Evolutionary conservation across 2,113 vertebrate genomes (phyloP).

Genomic region (Oophaga pumilio): DNA sequence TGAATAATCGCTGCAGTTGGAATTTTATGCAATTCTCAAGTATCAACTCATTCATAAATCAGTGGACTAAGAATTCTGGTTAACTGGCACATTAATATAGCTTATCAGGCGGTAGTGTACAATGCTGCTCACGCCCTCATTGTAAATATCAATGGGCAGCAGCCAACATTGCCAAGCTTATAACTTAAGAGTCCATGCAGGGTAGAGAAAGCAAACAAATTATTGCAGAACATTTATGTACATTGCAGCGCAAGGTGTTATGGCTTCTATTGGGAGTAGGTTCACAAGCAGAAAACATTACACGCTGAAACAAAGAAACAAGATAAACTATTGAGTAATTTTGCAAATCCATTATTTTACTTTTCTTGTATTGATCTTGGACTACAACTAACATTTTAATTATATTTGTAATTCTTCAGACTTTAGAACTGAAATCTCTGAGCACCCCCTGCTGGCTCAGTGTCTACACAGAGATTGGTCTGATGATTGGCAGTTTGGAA

Average conservation of each 20-base stretch:
- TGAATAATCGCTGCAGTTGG: not conserved
- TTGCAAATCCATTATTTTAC: not conserved
- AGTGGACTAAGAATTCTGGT: not conserved
- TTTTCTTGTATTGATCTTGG: not conserved
- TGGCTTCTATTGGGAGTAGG: not conserved
- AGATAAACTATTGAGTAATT: not conserved
- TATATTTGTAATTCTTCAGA: not conserved
- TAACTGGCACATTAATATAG: conserved; percentile 6
- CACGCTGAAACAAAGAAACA: not conserved
- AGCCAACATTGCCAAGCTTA: not conserved
- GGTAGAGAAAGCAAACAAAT: not conserved
- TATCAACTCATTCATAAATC: not conserved
- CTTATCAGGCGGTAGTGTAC: not conserved
- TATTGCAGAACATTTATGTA: not conserved
- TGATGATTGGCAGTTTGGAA: not conserved
- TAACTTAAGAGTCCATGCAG: conserved; percentile 5
- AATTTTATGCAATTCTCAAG: not conserved
- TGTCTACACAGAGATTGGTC: not conserved
- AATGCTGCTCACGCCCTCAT: conserved; percentile 13
- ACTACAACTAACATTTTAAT: not conserved
- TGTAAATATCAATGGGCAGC: conserved; percentile 33
- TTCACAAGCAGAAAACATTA: not conserved
- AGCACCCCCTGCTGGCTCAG: not conserved
- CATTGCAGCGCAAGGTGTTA: not conserved
- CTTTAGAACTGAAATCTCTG: not conserved